Conservation (phyloP, 2,113 vertebrate genomes). For the Octodon degus region DNA sequence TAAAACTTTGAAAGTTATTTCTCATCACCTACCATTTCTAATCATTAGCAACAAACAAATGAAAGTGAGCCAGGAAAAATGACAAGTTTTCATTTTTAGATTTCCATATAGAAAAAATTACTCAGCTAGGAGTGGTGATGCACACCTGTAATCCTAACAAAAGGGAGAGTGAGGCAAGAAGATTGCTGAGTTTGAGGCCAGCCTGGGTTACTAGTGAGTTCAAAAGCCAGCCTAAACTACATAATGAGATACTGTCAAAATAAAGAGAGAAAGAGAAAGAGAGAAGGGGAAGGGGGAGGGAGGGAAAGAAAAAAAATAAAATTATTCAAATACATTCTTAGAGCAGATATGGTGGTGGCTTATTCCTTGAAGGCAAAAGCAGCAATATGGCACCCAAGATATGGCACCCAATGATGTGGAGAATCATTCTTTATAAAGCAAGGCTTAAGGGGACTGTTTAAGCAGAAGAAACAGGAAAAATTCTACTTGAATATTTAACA, state of each 20-base stretch:
- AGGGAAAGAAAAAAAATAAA: background rate
- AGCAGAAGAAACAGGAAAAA: constrained; percentile 50
- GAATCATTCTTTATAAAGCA: background rate
- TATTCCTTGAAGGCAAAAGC: constrained; percentile 9
- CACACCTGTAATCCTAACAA: background rate
- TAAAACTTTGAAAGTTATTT: constrained; percentile 36
- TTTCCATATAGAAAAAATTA: constrained; percentile 14
- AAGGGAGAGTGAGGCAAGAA: background rate
- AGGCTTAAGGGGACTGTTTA: background rate
- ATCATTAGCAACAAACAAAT: constrained; percentile 33
- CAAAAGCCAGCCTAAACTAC: too few relatives aligned
- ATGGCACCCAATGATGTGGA: background rate
- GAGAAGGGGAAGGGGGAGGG: too few relatives aligned
- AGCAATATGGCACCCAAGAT: background rate
- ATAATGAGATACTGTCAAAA: background rate
- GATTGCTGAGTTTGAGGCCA: background rate
- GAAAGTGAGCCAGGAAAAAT: constrained; percentile 31
- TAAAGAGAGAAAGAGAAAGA: too few relatives aligned
- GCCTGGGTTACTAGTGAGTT: background rate
- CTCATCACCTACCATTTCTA: constrained; percentile 21
- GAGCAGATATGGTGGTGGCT: background rate
- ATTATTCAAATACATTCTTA: background rate
- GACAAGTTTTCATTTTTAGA: background rate
- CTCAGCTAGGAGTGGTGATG: background rate
- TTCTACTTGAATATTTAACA: constrained; percentile 31